phyloP scores from a whole-genome alignment of 2,888 invertebrate species.

The Cheilosia vernalis region DNA sequence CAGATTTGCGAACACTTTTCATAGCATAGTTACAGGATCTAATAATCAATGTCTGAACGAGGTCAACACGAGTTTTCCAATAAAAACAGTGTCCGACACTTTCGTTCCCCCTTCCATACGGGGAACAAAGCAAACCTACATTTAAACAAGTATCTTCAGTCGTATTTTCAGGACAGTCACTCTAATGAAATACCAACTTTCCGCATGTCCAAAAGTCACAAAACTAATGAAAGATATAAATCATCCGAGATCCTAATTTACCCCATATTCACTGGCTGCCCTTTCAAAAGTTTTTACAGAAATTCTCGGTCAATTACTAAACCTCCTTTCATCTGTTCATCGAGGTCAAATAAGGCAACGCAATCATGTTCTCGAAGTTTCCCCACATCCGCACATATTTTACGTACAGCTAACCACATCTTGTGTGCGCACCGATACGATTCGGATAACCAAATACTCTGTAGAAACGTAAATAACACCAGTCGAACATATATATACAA shows the following conservation, averaged over 20 bases:
- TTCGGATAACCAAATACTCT: slow-evolving; percentile 12
- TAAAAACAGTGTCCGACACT: too few species aligned
- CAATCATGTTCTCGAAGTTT: slow-evolving; percentile 28
- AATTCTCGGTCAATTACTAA: slow-evolving; percentile 58
- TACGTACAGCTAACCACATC: slow-evolving; percentile 19
- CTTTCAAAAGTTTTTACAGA: slow-evolving; percentile 25
- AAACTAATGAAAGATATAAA: slow-evolving; percentile 54
- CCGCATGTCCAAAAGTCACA: slow-evolving; percentile 36
- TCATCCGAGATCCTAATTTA: slow-evolving; percentile 25
- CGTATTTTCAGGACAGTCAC: not conserved
- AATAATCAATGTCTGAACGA: too few species aligned
- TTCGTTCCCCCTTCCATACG: too few species aligned
- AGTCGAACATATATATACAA: not conserved
- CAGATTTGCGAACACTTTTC: too few species aligned
- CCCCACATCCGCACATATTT: slow-evolving; percentile 11
- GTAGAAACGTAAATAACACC: slow-evolving; percentile 50
- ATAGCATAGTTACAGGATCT: too few species aligned
- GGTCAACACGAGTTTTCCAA: too few species aligned
- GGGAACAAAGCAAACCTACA: too few species aligned
- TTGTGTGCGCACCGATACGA: slow-evolving; percentile 11
- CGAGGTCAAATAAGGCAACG: slow-evolving; percentile 51
- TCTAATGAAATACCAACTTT: slow-evolving; percentile 43
- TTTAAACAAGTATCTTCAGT: too few species aligned
- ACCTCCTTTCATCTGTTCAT: slow-evolving; percentile 41
- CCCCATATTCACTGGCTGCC: not conserved